Evolutionary conservation across 2,888 invertebrate species (phyloP), one percentile per base, ranked within the genome.

Genomic region (Eledona agricola): DNA sequence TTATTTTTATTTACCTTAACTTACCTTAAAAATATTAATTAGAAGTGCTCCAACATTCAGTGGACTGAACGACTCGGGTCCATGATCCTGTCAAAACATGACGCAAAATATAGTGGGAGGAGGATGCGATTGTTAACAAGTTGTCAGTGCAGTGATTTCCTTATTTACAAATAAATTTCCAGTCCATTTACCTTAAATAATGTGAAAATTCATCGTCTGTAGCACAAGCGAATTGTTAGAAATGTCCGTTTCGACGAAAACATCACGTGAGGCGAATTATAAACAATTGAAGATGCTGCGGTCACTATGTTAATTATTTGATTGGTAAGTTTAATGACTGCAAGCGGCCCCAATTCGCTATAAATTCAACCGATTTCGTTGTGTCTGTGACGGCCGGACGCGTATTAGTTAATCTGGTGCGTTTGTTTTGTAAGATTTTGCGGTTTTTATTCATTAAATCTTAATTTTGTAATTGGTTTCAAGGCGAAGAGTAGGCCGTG

Each of bases 281-380:
- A 28, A 38, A 26, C 22, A 38, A 16, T 9, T 25, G 40, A 28
- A 40, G n/a, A n/a, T 3, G 28, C 20, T 26, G 6, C 19, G 40
- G 40, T 40, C 40, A 40, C 28, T 17, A 40, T 40, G 40, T 40
- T 40, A 40, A 40, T 40, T 38, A 23, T 16, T 23, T 17, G 35
- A 35, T 12, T 35, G 40, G 40, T 40, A 17, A 40, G 40, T 40
- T 28, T 35, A 12, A 7, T 3, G 10, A 2, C 19, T 25, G 25
- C 25, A 4, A 22, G 7, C 9, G 2, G 2, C n/a, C 9, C 5
- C 2, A 5, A 4, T 1, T n/a, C n/a, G n/a, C n/a, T n/a, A n/a
- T n/a, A n/a, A n/a, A n/a, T n/a, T n/a, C n/a, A n/a, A n/a, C n/a
- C n/a, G n/a, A n/a, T n/a, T n/a, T n/a, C n/a, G n/a, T n/a, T n/a